Evolutionary conservation across 2,797 vertebrate species (phyloP).

Genomic region (Chrysocyon brachyurus): DNA sequence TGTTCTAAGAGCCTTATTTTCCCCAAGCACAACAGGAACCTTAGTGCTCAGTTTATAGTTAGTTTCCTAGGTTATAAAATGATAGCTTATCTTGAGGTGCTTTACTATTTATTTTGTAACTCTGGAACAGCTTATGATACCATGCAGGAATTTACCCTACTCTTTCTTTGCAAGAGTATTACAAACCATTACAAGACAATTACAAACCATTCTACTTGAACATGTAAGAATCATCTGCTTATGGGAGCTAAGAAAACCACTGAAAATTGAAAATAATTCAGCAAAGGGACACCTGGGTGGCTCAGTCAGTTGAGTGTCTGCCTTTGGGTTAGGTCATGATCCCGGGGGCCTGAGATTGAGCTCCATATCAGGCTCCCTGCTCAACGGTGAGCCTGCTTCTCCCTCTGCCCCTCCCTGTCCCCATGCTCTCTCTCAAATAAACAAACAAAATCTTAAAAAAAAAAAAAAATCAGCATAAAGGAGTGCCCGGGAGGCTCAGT

Average conservation of each 20-base stretch:
- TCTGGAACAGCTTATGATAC: background rate
- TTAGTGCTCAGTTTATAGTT: background rate
- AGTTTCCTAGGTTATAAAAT: background rate
- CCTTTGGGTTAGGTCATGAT: background rate
- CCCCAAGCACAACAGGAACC: background rate
- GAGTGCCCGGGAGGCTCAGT: no score
- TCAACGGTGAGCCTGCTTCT: background rate
- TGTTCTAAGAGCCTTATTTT: conserved; percentile 1
- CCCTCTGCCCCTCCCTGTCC: background rate
- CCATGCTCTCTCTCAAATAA: background rate
- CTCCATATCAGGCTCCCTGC: background rate
- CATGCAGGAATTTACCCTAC: background rate
- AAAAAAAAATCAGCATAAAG: no score
- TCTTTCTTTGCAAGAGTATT: background rate
- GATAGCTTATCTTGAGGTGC: background rate
- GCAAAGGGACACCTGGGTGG: background rate
- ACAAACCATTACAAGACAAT: conserved; percentile 13
- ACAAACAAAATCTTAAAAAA: background rate
- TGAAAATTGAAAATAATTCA: conserved; percentile 43
- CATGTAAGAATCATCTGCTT: background rate
- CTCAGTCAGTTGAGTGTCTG: background rate
- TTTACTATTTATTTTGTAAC: conserved; percentile 27
- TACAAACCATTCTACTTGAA: conserved; percentile 28
- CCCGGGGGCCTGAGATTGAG: background rate
- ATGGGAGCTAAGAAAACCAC: background rate